Evolutionary conservation across 2,888 invertebrate species (phyloP).

Genomic region (Suillia variegata): DNA sequence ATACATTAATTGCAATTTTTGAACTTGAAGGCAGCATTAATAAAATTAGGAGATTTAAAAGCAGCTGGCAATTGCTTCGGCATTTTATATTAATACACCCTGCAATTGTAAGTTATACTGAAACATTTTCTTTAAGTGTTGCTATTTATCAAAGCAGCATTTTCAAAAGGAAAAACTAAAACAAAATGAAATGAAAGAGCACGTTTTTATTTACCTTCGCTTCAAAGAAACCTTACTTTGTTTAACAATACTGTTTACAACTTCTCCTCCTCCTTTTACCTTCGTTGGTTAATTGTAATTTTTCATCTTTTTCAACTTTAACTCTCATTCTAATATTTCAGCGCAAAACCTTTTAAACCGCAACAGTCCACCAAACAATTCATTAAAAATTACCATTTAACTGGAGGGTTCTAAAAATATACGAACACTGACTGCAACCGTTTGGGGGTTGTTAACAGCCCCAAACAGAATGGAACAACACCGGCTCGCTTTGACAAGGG

Average conservation of each 20-base stretch:
- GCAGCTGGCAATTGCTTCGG: background rate
- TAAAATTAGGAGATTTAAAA: background rate
- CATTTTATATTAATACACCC: too few species aligned
- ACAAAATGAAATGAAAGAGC: too few species aligned
- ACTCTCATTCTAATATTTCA: background rate
- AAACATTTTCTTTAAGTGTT: too few species aligned
- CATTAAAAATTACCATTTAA: constrained; percentile 39
- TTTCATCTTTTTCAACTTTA: background rate
- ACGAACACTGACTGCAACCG: background rate
- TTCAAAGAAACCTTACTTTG: too few species aligned
- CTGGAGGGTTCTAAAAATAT: background rate
- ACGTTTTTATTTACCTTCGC: too few species aligned
- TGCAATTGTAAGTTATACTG: too few species aligned
- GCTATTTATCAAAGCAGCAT: too few species aligned
- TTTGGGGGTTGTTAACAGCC: constrained; percentile 17
- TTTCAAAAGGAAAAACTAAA: too few species aligned
- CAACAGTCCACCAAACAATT: constrained; percentile 44
- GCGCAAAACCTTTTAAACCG: background rate
- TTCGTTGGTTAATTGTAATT: background rate
- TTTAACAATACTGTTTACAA: too few species aligned
- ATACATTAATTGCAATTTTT: background rate
- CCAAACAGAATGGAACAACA: constrained; percentile 6
- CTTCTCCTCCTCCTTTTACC: too few species aligned
- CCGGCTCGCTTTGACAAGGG: background rate
- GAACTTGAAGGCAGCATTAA: background rate